Evolutionary conservation across 2,888 invertebrate genomes (phyloP).

Genomic region (Pollenia amentaria): DNA sequence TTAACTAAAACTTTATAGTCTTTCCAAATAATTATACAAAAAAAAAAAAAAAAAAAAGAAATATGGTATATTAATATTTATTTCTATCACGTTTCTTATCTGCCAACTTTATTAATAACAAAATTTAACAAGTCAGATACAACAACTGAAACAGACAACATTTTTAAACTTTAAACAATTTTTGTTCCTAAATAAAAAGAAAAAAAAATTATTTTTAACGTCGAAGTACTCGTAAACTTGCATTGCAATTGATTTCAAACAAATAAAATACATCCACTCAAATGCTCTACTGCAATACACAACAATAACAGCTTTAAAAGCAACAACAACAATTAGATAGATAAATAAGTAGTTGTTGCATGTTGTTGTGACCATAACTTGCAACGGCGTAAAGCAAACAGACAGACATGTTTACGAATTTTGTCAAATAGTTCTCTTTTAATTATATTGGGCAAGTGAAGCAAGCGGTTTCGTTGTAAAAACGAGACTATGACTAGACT

Average conservation of each 20-base stretch:
- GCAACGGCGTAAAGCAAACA: constrained; percentile 62
- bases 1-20: constrained; percentile 21
- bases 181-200: constrained; percentile 32
- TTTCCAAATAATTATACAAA: background rate
- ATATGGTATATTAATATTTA: background rate
- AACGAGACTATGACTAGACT: background rate
- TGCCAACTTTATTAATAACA: constrained; percentile 67
- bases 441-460: background rate
- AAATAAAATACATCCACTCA: constrained; percentile 36
- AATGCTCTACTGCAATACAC: background rate
- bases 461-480: background rate
- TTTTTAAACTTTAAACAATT: constrained; percentile 24
- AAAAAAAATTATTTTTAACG: background rate
- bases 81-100: constrained; percentile 60
- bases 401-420: constrained; percentile 42
- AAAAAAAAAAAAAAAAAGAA: no score
- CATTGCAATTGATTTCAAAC: constrained; percentile 52
- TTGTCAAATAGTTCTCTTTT: constrained; percentile 15
- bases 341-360: constrained; percentile 48
- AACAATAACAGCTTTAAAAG: constrained; percentile 19
- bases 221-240: constrained; percentile 29
- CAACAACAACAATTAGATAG: background rate
- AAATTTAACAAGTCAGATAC: constrained; percentile 30
- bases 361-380: constrained; percentile 65
- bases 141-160: constrained; percentile 6